phyloP scores from a whole-genome alignment of 2,797 vertebrate species.

The Myiotriccus ornatus region DNA sequence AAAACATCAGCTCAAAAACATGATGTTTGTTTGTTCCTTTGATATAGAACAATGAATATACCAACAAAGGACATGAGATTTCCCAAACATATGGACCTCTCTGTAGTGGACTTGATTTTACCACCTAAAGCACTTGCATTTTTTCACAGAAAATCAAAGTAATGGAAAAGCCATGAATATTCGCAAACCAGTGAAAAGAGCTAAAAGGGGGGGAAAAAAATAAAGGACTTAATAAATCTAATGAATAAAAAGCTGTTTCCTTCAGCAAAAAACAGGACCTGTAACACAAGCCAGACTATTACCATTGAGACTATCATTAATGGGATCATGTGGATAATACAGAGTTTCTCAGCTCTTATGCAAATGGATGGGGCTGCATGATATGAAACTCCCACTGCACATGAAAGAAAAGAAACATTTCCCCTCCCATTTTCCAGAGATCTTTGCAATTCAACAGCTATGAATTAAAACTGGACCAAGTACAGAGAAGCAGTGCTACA shows the following conservation, averaged over 20 bases:
- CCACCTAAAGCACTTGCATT: background rate
- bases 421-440: background rate
- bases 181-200: background rate
- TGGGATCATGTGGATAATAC: background rate
- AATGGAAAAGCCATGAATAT: background rate
- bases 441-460: background rate
- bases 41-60: background rate
- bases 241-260: background rate
- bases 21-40: background rate
- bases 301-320: background rate
- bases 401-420: background rate
- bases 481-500: background rate
- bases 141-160: background rate
- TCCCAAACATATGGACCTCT: background rate
- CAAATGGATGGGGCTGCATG: background rate
- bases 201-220: rapidly evolving
- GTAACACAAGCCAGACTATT: background rate
- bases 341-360: background rate
- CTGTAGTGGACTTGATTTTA: background rate
- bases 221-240: background rate
- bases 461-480: background rate
- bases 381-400: background rate
- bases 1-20: background rate
- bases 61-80: background rate
- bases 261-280: background rate